Evolutionary conservation across 2,797 vertebrate genomes (phyloP), one percentile per base, ranked within the genome.

Genomic region (Micropoecilia bifurca): DNA sequence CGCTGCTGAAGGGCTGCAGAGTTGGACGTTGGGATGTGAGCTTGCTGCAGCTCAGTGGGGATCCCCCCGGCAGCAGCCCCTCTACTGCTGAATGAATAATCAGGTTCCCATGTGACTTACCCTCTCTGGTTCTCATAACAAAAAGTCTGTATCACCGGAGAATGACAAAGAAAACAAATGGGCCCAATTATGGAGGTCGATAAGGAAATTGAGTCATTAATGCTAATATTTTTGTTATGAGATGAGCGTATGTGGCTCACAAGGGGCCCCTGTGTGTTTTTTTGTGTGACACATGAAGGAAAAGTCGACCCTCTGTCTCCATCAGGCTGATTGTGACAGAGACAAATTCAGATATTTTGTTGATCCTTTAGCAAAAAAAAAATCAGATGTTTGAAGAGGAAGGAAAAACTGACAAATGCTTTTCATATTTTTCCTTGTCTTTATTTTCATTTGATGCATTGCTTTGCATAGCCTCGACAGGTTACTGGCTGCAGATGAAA

Each of bases 151-250:
- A 90, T 91, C 85, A 78, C 88, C 80, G 81, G 72, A 89, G 83
- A 82, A 90, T 80, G 87, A 92, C 90, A 93, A 95, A 91, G 89
- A 88, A 94, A 95, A 95, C 90, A 95, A 93, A 90, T 78, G 82
- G 81, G 78, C 74, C 86, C 83, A 90, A 92, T 94, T 88, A 91
- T 2, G 28, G 83, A 59, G 87, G 78, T 28, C 28, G 83, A 95
- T 94, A 93, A 93, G 92, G 92, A 94, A 93, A 93, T 90, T 78
- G 89, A 91, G 86, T 89, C 91, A 92, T 92, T 88, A 83, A 87
- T 80, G 90, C 78, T 90, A 88, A 91, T 93, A 92, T 94, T 94
- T 93, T 83, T 92, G 81, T 92, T 93, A 91, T 85, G 86, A 91
- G 83, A 90, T 85, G 91, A 92, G 86, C 28, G 77, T 89, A 80